Evolutionary conservation across 2,888 invertebrate genomes (phyloP).

Genomic region (Chesias legatella): DNA sequence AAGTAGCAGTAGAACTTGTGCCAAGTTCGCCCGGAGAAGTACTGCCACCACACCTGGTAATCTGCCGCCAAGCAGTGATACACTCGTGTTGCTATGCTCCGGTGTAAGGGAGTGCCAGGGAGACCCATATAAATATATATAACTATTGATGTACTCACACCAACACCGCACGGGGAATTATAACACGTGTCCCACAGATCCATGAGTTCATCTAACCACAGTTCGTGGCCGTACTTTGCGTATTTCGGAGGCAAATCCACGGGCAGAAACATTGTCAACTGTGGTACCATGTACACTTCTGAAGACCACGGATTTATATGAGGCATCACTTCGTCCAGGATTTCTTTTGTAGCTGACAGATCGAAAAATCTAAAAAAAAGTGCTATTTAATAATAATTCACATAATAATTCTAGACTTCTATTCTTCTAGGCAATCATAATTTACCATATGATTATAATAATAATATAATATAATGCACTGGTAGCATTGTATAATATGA

Average conservation of each 20-base stretch:
- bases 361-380: slow-evolving; percentile 83
- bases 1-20: no score
- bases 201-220: slow-evolving; percentile 91
- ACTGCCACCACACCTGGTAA: no score
- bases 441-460: no score
- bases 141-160: slow-evolving; percentile 43
- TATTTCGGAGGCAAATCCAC: slow-evolving; percentile 82
- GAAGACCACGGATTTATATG: slow-evolving; percentile 86
- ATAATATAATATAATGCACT: no score
- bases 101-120: no score
- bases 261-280: slow-evolving; percentile 89
- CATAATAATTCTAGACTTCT: no score
- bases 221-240: slow-evolving; percentile 83
- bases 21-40: no score
- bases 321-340: slow-evolving; percentile 90
- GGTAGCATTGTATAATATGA: no score
- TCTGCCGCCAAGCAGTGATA: no score
- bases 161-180: slow-evolving; percentile 84
- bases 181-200: slow-evolving; percentile 88
- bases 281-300: slow-evolving; percentile 77
- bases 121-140: neutral
- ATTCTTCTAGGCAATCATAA: no score
- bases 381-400: neutral
- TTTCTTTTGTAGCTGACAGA: slow-evolving; percentile 88
- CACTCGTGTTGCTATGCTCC: no score